Evolutionary conservation across 2,888 invertebrate species (phyloP).

Genomic region (Cabera pusaria): DNA sequence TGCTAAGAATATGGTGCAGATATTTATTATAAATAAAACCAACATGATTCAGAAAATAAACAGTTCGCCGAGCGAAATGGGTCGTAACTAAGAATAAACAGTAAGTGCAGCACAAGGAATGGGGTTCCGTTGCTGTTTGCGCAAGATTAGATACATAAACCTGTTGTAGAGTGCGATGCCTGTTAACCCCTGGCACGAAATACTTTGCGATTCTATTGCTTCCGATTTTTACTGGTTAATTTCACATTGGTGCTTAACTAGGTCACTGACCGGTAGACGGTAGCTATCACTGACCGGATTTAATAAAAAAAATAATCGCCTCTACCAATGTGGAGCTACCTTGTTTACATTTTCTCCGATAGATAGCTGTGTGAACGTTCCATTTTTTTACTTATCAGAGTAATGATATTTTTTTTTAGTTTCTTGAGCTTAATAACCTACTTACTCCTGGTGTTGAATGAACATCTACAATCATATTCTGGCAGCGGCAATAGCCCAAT

Average conservation of each 20-base stretch:
- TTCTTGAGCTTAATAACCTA: constrained; percentile 15
- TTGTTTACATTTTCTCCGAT: constrained; percentile 33
- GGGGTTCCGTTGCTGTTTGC: constrained; percentile 53
- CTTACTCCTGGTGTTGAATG: constrained; percentile 17
- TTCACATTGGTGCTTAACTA: constrained; percentile 37
- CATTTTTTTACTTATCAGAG: constrained; percentile 29
- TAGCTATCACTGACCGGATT: constrained; percentile 19
- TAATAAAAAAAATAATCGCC: constrained; percentile 21
- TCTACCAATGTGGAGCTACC: constrained; percentile 42
- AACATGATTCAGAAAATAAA: constrained; percentile 52
- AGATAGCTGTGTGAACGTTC: constrained; percentile 27
- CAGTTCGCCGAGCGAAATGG: constrained; percentile 47
- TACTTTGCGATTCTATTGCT: too few species aligned
- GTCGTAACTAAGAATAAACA: constrained; percentile 65
- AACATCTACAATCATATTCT: constrained; percentile 16
- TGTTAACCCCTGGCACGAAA: too few species aligned
- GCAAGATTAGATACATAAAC: constrained; percentile 64
- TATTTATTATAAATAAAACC: constrained; percentile 45
- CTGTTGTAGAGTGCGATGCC: constrained; percentile 46
- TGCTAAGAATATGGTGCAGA: constrained; percentile 22
- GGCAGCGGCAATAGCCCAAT: too few species aligned
- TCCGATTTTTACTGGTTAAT: too few species aligned
- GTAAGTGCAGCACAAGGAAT: constrained; percentile 47
- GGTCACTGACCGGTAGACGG: constrained; percentile 33
- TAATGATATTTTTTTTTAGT: constrained; percentile 22